Evolutionary conservation across 2,113 vertebrate species (phyloP).

Genomic region (Benitochromis conjunctus): DNA sequence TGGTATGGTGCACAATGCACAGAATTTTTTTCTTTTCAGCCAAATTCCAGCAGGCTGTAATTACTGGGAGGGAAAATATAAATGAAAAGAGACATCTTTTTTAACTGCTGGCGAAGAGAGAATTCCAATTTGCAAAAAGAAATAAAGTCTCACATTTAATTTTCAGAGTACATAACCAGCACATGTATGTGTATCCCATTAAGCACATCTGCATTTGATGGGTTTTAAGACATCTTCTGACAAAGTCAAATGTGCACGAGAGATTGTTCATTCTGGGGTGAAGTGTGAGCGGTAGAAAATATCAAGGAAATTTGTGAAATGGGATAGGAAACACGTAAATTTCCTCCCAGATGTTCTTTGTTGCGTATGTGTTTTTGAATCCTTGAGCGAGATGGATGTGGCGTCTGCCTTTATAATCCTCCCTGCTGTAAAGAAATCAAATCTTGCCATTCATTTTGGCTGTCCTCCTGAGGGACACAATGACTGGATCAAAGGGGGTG

Average conservation of each 20-base stretch:
- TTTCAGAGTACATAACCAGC: neutral
- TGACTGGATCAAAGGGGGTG: constrained; percentile 76
- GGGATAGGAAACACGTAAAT: constrained; percentile 5
- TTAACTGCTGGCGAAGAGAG: neutral
- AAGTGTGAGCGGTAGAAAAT: neutral
- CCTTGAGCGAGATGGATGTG: constrained; percentile 44
- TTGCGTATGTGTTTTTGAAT: constrained; percentile 49
- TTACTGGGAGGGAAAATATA: constrained; percentile 43
- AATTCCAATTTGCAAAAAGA: neutral
- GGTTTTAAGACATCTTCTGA: constrained; percentile 1
- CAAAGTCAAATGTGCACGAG: neutral
- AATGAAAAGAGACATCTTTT: constrained; percentile 13
- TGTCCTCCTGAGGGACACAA: constrained; percentile 68
- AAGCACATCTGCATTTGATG: constrained; percentile 10
- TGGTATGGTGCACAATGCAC: constrained; percentile 25
- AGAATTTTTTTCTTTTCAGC: constrained; percentile 55
- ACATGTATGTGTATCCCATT: neutral
- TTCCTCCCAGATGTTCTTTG: constrained; percentile 34
- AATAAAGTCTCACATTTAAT: neutral
- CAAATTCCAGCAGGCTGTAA: constrained; percentile 55
- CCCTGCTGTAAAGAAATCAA: constrained; percentile 64
- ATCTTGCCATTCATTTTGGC: constrained; percentile 69
- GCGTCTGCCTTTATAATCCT: constrained; percentile 57
- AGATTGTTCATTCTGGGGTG: neutral
- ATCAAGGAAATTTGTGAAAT: constrained; percentile 2